Evolutionary conservation across 2,888 invertebrate genomes (phyloP).

Genomic region (Drosophila dives): DNA sequence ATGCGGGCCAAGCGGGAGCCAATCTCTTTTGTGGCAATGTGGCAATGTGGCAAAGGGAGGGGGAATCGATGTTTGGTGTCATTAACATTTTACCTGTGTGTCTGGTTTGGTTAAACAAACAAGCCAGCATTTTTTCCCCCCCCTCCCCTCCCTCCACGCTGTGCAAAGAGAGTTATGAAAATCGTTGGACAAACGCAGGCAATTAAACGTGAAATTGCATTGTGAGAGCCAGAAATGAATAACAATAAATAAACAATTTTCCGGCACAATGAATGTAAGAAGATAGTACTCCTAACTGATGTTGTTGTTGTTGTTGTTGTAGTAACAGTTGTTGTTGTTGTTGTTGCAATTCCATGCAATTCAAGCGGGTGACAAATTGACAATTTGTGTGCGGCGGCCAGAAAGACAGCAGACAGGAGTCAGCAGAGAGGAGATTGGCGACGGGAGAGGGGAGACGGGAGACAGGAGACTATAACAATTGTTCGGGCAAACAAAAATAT

Average conservation of each 20-base stretch:
- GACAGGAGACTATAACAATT: slow-evolving; percentile 15
- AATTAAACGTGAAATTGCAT: slow-evolving; percentile 66
- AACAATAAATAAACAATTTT: slow-evolving; percentile 65
- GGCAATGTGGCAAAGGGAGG: not conserved
- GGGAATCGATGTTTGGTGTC: slow-evolving; percentile 17
- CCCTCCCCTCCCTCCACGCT: not conserved
- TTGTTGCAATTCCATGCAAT: slow-evolving; percentile 33
- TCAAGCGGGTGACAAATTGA: slow-evolving; percentile 65
- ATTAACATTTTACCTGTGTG: slow-evolving; percentile 38
- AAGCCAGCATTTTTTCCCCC: slow-evolving; percentile 33
- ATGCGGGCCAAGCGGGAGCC: slow-evolving; percentile 4
- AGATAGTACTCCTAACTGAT: slow-evolving; percentile 35
- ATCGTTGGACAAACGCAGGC: slow-evolving; percentile 48
- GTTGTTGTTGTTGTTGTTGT: not conserved
- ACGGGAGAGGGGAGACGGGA: slow-evolving; percentile 16
- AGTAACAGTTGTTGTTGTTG: not conserved
- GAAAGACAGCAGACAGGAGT: slow-evolving; percentile 14
- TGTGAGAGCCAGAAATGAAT: slow-evolving; percentile 46
- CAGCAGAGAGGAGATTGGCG: slow-evolving; percentile 13
- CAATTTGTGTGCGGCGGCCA: slow-evolving; percentile 47
- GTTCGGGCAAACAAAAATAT: slow-evolving; percentile 43
- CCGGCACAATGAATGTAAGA: slow-evolving; percentile 49
- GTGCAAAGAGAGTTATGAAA: slow-evolving; percentile 16
- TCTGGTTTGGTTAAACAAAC: slow-evolving; percentile 22
- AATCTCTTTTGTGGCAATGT: not conserved